Base-by-base conservation (phyloP, 2,888 invertebrate genomes). In the Euplexia lucipara region DNA sequence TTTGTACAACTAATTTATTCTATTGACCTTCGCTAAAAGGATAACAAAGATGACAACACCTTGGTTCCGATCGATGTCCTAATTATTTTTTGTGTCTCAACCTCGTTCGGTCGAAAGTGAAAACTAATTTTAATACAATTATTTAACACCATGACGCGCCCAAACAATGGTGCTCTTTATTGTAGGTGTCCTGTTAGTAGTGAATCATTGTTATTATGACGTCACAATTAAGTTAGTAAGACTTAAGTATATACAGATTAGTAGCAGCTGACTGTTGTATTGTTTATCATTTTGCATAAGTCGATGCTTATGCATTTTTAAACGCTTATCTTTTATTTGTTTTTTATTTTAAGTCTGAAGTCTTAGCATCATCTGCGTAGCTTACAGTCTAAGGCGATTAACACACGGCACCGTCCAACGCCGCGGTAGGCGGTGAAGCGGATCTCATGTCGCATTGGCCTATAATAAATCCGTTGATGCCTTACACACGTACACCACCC, bases 71-170 rank as follows among this genome's bases (percentile, higher is more conserved):
- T 56, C 64, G 32, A 47, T 64, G 79, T 22, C 72, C 79, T 63
- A 68, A 63, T 70, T 48, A 59, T 62, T 72, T 78, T 78, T 79
- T 78, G 45, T 64, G 30, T 16, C 18, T 18, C 70, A 80, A 78
- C 88, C 87, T 88, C 82, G 79, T 82, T 70, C 82, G 79, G 82
- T 70, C 79, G 88, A 91, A 89, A 90, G 88, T 52, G 88, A 91
- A 85, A 87, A 76, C 83, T 83, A 78, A 89, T 87, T 86, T 81
- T 73, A 84, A 88, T 88, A 86, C 83, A 82, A 85, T 85, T 76
- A 79, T 65, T 54, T 59, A 41, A 70, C 51, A 20, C n/a, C 26
- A 18, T 9, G 37, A 14, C 7, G 47, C 22, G 47, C 22, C 35
- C 37, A 70, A 79, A 73, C 81, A 80, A 83, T 82, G 52, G 63